Conservation (phyloP, 2,888 invertebrate genomes). For the Cerceris rybyensis region DNA sequence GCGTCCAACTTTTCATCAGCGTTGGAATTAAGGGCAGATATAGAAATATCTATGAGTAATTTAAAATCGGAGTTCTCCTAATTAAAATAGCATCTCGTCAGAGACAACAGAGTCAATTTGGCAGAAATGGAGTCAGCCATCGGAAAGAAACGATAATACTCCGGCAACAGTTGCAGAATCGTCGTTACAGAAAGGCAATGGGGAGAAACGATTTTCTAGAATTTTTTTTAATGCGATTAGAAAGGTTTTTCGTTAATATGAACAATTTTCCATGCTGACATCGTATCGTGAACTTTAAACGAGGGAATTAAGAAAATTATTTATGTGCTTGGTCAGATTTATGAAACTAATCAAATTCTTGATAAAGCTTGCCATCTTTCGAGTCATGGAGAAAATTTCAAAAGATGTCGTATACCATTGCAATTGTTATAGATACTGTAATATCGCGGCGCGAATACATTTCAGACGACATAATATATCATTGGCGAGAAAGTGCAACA, state of each 20-base stretch:
- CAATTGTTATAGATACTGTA: no score
- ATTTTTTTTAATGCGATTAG: slow-evolving; percentile 24
- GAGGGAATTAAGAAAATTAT: no score
- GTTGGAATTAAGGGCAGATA: neutral
- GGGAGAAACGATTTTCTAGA: slow-evolving; percentile 10
- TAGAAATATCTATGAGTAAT: slow-evolving; percentile 17
- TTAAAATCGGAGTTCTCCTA: slow-evolving; percentile 24
- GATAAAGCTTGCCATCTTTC: no score
- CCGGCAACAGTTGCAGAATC: slow-evolving; percentile 14
- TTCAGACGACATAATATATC: neutral
- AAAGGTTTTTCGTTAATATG: slow-evolving; percentile 12
- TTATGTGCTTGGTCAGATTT: no score
- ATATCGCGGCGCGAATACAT: neutral
- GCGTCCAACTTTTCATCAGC: neutral
- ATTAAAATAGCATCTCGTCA: slow-evolving; percentile 32
- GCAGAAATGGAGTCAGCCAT: slow-evolving; percentile 19
- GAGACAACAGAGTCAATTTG: slow-evolving; percentile 30
- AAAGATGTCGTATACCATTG: no score
- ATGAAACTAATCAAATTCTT: no score
- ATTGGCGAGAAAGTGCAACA: neutral
- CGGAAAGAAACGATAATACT: slow-evolving; percentile 37
- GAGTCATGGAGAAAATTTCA: no score
- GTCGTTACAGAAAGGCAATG: slow-evolving; percentile 26
- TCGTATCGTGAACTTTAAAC: neutral
- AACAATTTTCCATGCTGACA: slow-evolving; percentile 5